Evolutionary conservation across 2,797 vertebrate genomes (phyloP).

Genomic region (Pantherophis alleghaniensis): DNA sequence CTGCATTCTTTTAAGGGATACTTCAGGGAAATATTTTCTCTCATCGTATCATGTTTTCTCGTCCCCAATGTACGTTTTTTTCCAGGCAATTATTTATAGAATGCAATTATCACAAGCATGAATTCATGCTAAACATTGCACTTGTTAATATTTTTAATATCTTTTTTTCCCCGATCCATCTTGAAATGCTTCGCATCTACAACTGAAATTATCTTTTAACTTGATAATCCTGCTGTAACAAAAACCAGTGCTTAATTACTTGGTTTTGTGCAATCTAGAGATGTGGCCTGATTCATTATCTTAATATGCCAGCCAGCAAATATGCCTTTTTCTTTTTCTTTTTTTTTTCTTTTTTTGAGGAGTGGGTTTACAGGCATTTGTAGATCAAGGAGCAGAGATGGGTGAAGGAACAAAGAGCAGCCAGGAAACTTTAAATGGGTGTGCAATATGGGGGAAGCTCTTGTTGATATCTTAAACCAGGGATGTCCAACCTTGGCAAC

Average conservation of each 20-base stretch:
- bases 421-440: not conserved
- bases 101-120: constrained; percentile 13
- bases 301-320: not conserved
- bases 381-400: not conserved
- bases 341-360: not conserved
- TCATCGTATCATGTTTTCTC: not conserved
- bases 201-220: constrained; percentile 12
- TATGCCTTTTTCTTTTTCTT: not conserved
- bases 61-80: constrained; percentile 9
- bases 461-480: not conserved
- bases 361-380: not conserved
- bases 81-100: not conserved
- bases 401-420: not conserved
- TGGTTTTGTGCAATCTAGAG: not conserved
- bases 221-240: not conserved
- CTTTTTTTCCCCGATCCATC: not conserved
- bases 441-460: not conserved
- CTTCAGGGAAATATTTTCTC: constrained; percentile 2
- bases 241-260: constrained; percentile 13
- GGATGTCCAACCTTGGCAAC: not conserved
- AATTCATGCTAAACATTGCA: constrained; percentile 18
- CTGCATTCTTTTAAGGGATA: constrained; percentile 5
- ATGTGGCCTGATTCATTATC: not conserved
- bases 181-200: constrained; percentile 11
- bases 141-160: constrained; percentile 24